Base-by-base conservation (phyloP, 1,140 invertebrate species). In the Aphaenogaster ashmeadi region DNA sequence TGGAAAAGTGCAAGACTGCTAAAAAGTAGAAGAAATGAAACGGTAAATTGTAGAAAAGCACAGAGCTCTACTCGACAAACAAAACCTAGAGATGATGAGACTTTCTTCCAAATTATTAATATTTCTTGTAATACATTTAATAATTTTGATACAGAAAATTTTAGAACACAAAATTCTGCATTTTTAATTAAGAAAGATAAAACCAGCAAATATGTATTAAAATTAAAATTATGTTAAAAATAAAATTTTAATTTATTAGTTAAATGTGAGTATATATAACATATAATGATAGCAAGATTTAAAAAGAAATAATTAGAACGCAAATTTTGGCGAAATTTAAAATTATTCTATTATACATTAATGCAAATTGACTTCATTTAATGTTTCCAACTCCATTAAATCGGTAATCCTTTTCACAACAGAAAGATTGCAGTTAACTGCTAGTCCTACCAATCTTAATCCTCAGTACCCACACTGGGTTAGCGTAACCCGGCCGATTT, bases 1-100 rank as follows among this genome's bases (percentile, higher is more conserved):
- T 58, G n/a, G 33, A 84, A 84, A 74, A 84, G 69, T 18, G 18
- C 9, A 47, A n/a, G 47, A 58, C 41, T 36, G 27, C 7, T 18
- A 18, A 44, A 75, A 84, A 47, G 41, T 13, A 47, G 1, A 36
- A 60, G 2, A 1, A 44, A 74, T 13, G 27, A 8, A 33, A 74
- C 1, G 18, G 15, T 13, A 13, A 47, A 56, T 47, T 3, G 44
- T 11, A 47, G 13, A 74, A 72, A 18, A 74, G 11, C 44, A 3
- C 11, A 18, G 15, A n/a, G 5, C 47, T 74, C 13, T 13, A 4
- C 62, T 47, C 7, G n/a, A 52, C 13, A 13, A 67, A 67, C 8
- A 47, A 60, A 84, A 33, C 21, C 9, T 13, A 18, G 33, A 8
- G 5, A 60, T 33, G 38, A 21, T 36, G 41, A 15, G 1, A 8